Evolutionary conservation across 2,888 invertebrate genomes (phyloP).

Genomic region (Ophioninae sp.): DNA sequence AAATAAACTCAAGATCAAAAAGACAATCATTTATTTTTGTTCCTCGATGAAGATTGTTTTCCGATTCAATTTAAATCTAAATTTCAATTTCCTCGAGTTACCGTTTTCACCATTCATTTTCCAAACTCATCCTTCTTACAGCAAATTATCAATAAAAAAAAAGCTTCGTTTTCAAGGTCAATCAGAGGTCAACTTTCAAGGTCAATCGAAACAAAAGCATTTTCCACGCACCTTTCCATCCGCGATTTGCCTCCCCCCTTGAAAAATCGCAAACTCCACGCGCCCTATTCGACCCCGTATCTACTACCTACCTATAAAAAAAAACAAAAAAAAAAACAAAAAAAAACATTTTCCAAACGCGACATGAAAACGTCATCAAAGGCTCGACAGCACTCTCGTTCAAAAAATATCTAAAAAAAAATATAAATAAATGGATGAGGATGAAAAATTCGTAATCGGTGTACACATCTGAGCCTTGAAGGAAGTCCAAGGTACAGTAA

Average conservation of each 20-base stretch:
- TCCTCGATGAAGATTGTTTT: too few relatives aligned
- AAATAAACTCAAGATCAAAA: neutral
- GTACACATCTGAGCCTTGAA: neutral
- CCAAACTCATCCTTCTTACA: too few relatives aligned
- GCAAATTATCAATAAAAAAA: neutral
- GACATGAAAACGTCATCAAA: neutral
- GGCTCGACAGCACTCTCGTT: neutral
- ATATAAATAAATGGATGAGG: slow-evolving; percentile 1
- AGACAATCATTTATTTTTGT: neutral
- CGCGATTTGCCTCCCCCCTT: neutral
- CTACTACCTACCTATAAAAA: neutral
- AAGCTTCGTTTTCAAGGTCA: neutral
- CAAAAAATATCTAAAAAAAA: too few relatives aligned
- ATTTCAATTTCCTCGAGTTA: neutral
- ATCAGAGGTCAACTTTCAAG: neutral
- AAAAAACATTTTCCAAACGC: neutral
- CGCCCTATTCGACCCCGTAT: neutral
- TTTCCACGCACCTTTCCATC: neutral
- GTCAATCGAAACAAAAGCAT: neutral
- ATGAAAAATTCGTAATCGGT: slow-evolving; percentile 17
- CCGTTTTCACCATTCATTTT: too few relatives aligned
- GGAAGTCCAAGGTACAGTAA: slow-evolving; percentile 3
- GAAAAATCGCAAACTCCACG: neutral
- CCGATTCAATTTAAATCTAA: neutral
- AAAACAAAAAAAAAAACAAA: neutral